A percentile compares a stretch with the other conserved stretches of the same genome.
Conservation (phyloP, 2,113 vertebrate species). For the Hiodon tergisus region DNA sequence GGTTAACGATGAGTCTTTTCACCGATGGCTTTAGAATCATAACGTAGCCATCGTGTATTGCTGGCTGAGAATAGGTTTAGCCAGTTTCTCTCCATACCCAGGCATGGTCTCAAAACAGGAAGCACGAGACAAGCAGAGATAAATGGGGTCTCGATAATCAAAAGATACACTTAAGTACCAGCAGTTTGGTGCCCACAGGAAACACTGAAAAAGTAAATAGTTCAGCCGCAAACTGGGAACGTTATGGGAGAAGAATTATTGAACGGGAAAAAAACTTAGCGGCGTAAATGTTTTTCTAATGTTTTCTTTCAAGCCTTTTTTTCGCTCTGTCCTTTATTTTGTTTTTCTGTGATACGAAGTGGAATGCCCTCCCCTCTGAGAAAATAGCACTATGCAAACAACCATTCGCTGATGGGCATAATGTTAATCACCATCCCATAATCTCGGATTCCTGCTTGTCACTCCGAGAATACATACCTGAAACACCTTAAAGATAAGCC, state of each 20-base stretch:
- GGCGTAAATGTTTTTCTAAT: slow-evolving; percentile 9
- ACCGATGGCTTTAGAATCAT: neutral
- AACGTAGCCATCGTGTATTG: neutral
- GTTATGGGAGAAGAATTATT: slow-evolving; percentile 17
- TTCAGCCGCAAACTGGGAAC: neutral
- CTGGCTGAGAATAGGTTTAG: neutral
- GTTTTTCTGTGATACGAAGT: slow-evolving; percentile 1
- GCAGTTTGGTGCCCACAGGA: slow-evolving; percentile 5
- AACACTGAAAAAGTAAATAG: neutral
- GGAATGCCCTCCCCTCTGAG: too few relatives aligned
- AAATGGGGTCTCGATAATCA: slow-evolving; percentile 18
- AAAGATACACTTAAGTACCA: slow-evolving; percentile 5
- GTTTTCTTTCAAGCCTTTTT: neutral
- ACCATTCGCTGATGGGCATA: too few relatives aligned
- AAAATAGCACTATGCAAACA: too few relatives aligned
- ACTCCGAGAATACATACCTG: too few relatives aligned
- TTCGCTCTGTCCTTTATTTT: neutral
- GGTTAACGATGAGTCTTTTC: neutral
- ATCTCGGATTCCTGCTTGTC: too few relatives aligned
- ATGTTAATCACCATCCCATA: too few relatives aligned
- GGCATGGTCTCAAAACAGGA: slow-evolving; percentile 7
- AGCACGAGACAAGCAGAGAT: slow-evolving; percentile 11
- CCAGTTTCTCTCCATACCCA: neutral
- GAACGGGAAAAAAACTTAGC: neutral
- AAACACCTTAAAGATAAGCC: too few relatives aligned